phyloP scores from a whole-genome alignment of 2,113 vertebrate genomes.

The Zootoca vivipara region DNA sequence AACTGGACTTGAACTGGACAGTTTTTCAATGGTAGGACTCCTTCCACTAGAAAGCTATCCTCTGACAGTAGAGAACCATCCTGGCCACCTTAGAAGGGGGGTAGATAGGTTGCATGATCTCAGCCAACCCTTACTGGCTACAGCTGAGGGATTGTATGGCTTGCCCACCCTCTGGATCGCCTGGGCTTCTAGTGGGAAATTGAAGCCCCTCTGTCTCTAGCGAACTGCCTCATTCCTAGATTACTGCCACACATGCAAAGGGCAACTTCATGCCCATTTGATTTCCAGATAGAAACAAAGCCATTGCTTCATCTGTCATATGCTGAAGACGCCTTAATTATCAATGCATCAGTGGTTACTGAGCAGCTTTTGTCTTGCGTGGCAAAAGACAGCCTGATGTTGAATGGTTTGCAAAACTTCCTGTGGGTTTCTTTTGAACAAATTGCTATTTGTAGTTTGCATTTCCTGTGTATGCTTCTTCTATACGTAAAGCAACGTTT shows the following conservation, averaged over 20 bases:
- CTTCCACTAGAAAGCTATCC: too few relatives aligned
- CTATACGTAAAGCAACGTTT: slow-evolving; percentile 42
- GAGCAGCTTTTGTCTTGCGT: slow-evolving; percentile 41
- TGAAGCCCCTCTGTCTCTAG: not conserved
- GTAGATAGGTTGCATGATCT: too few relatives aligned
- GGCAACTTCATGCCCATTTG: slow-evolving; percentile 29
- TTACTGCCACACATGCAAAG: not conserved
- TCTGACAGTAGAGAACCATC: too few relatives aligned
- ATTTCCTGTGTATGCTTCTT: slow-evolving; percentile 21
- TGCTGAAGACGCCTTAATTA: slow-evolving; percentile 55
- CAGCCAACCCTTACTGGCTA: too few relatives aligned
- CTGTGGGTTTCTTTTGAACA: slow-evolving; percentile 49
- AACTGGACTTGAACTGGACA: too few relatives aligned
- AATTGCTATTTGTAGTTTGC: slow-evolving; percentile 25
- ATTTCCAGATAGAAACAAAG: slow-evolving; percentile 56
- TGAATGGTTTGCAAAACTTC: slow-evolving; percentile 53
- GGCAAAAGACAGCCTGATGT: slow-evolving; percentile 57
- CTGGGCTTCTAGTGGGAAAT: not conserved
- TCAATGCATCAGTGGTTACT: slow-evolving; percentile 39
- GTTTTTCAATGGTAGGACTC: too few relatives aligned
- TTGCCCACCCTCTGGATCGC: not conserved
- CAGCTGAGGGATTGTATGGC: not conserved
- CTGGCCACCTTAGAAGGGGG: too few relatives aligned
- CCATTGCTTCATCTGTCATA: slow-evolving; percentile 46
- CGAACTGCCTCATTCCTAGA: not conserved